phyloP scores from a whole-genome alignment of 2,797 vertebrate species.

The Aldrovandia affinis region DNA sequence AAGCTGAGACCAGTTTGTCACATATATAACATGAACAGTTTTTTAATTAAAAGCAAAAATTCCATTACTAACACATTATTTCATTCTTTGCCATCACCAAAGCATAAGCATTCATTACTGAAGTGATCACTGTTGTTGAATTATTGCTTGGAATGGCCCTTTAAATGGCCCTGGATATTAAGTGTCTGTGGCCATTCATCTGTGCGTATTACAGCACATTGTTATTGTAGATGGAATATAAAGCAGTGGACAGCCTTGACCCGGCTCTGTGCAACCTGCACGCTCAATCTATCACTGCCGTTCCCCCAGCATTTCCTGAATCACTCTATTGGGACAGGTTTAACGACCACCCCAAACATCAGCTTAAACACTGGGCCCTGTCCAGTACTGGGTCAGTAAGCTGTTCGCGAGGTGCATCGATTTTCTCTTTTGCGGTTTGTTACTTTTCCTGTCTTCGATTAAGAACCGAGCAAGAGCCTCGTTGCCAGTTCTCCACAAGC shows the following conservation, averaged over 20 bases:
- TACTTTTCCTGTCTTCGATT: conserved; percentile 39
- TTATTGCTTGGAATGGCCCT: neutral
- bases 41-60: neutral
- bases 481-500: neutral
- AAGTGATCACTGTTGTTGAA: neutral
- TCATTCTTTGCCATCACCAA: neutral
- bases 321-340: neutral
- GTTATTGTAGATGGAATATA: neutral
- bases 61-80: neutral
- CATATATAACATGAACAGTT: too few relatives aligned
- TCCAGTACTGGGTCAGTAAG: neutral
- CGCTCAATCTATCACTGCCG: conserved; percentile 1
- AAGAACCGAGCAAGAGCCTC: conserved; percentile 21
- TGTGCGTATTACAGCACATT: neutral
- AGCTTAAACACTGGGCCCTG: neutral
- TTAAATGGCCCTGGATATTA: neutral
- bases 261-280: neutral
- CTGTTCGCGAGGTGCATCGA: conserved; percentile 38
- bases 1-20: too few relatives aligned
- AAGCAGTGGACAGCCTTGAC: conserved; percentile 5
- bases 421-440: conserved; percentile 41
- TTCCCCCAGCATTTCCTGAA: neutral
- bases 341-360: neutral
- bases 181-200: neutral
- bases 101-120: neutral